phyloP scores from a whole-genome alignment of 2,113 vertebrate genomes.

The Xiphophorus hellerii region DNA sequence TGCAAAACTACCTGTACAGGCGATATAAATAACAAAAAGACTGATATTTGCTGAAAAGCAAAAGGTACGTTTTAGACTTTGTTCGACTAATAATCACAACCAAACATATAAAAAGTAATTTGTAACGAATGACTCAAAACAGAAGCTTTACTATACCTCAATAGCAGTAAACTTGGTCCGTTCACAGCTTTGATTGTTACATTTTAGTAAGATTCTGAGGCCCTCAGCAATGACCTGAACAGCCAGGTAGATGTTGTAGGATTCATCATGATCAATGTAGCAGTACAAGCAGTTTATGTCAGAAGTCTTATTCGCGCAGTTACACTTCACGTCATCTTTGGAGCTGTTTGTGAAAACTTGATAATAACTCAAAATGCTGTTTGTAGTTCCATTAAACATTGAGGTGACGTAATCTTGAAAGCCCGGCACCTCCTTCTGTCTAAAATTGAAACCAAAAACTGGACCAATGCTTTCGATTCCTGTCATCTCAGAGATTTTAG shows the following conservation, averaged over 20 bases:
- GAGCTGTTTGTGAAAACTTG: constrained; percentile 7
- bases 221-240: constrained; percentile 58
- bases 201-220: constrained; percentile 53
- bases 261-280: constrained; percentile 33
- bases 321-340: background rate
- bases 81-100: no score
- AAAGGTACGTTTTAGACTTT: no score
- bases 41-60: no score
- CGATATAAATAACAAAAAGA: no score
- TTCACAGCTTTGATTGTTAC: constrained; percentile 38
- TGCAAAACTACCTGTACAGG: no score
- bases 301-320: constrained; percentile 14
- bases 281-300: constrained; percentile 20
- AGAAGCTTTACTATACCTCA: constrained; percentile 51
- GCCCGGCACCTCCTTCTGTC: constrained; percentile 49
- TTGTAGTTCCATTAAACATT: constrained; percentile 10
- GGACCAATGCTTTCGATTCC: constrained; percentile 34
- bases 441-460: constrained; percentile 59
- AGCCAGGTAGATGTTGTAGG: constrained; percentile 63
- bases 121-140: background rate
- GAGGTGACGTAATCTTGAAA: constrained; percentile 54
- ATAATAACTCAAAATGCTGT: background rate
- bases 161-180: constrained; percentile 29
- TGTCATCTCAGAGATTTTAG: background rate
- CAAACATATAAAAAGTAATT: no score